Base-by-base conservation (phyloP, 2,888 invertebrate species). In the Agonopterix subpropinquella region DNA sequence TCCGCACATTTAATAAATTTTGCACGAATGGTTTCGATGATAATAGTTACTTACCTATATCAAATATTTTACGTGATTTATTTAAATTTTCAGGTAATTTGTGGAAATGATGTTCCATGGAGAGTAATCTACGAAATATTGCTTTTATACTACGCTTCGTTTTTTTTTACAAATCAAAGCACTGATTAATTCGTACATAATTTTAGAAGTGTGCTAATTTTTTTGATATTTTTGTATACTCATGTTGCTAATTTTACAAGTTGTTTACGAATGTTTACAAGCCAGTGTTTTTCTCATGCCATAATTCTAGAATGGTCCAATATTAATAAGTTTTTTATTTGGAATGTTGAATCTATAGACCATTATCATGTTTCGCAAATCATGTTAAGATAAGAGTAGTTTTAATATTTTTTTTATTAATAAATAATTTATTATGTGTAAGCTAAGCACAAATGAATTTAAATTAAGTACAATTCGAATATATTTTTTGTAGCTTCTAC, bases 191-290 rank as follows among this genome's bases (percentile, higher is more conserved):
- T 50, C 41, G 42, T n/a, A 50, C 50, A 45, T 45, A 44, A 50
- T 50, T 47, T 47, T 43, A 50, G 41, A 36, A 44, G n/a, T 13
- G 43, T 51, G 43, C 45, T 47, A 43, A 43, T 44, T 11, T 46
- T 51, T 51, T 51, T 51, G 48, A 51, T 48, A 51, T 48, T 48
- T 44, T 51, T 48, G 43, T 51, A 51, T 51, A 51, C 48, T 48
- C 47, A 41, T 46, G 51, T 51, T 51, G 45, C 35, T 46, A 44
- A 28, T 44, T 37, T n/a, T 48, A 50, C 47, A 50, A 44, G 50
- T 47, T 47, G 44, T 51, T 51, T 51, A 51, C 36, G 43, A 51
- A 48, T 48, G 48, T 51, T 51, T 51, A 51, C 48, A 44, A 46
- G 35, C 35, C 37, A 36, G 44, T 45, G 45, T 43, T 43, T 13